These are phyloP conservation scores for Achatina immaculata DNA, from an alignment of 1,140 invertebrate genomes.

Conservation along the genomic window DNA sequence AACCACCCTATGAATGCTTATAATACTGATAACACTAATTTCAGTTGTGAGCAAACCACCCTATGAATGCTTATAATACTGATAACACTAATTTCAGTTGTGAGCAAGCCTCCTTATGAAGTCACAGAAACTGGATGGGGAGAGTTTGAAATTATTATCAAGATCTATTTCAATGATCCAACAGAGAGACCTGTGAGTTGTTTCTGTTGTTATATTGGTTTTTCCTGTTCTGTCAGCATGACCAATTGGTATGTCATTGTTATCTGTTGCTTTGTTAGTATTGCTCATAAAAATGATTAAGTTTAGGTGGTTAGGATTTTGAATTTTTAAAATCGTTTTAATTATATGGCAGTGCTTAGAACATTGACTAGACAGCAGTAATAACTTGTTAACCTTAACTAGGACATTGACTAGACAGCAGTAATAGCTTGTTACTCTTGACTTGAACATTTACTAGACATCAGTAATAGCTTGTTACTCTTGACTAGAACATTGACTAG, in stretches of 20 bases:
- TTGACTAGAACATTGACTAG: too few species aligned
- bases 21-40: slow-evolving; percentile 34
- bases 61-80: slow-evolving; percentile 78
- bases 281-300: too few species aligned
- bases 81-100: slow-evolving; percentile 72
- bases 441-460: too few species aligned
- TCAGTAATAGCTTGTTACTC: too few species aligned
- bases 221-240: too few species aligned
- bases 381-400: too few species aligned
- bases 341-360: too few species aligned
- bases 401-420: too few species aligned
- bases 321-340: too few species aligned
- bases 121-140: slow-evolving; percentile 99
- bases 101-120: slow-evolving; percentile 96
- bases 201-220: not conserved
- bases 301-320: too few species aligned
- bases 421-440: too few species aligned
- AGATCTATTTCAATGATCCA: slow-evolving; percentile 97
- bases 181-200: slow-evolving; percentile 91
- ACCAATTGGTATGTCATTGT: not conserved
- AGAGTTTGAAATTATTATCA: slow-evolving; percentile 99
- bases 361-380: too few species aligned
- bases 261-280: not conserved
- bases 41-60: slow-evolving; percentile 90
- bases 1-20: not conserved